Percentiles rank a stretch among this genome's conserved stretches.
phyloP scores from a whole-genome alignment of 2,113 vertebrate species.

The Lophochroa leadbeateri region DNA sequence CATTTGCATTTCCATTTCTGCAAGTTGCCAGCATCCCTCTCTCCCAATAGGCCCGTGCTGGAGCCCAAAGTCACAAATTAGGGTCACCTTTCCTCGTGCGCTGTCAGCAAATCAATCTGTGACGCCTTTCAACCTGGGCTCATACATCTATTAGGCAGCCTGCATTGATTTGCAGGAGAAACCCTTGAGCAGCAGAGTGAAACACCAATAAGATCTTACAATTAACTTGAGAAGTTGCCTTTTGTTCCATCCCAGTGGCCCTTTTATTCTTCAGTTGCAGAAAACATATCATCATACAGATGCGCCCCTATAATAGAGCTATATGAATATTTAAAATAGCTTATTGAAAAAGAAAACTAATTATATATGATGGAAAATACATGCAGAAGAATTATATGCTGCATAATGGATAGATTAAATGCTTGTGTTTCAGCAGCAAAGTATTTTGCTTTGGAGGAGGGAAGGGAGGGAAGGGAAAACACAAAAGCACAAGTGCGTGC shows the following conservation, averaged over 20 bases:
- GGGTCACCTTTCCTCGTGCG: background rate
- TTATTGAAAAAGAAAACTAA: background rate
- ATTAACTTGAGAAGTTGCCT: slow-evolving; percentile 43
- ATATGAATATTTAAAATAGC: background rate
- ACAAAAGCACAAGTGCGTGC: background rate
- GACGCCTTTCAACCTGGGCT: background rate
- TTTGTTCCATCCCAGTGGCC: background rate
- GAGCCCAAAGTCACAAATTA: background rate
- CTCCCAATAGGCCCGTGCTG: background rate
- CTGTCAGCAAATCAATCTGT: slow-evolving; percentile 40
- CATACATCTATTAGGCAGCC: background rate
- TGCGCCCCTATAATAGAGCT: background rate
- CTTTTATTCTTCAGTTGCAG: slow-evolving; percentile 3
- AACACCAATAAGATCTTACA: slow-evolving; percentile 51
- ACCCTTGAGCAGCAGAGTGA: background rate
- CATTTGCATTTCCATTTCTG: background rate
- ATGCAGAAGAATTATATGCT: background rate
- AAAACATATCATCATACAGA: background rate
- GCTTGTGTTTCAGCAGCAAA: background rate
- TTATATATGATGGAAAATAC: background rate
- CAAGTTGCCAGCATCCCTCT: background rate
- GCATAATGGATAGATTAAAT: background rate
- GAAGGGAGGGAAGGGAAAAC: background rate
- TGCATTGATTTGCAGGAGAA: slow-evolving; percentile 16
- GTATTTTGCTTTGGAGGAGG: background rate